These are phyloP conservation scores for Parasteatoda tepidariorum DNA, from an alignment of 1,140 invertebrate genomes.

Conservation along the genomic window DNA sequence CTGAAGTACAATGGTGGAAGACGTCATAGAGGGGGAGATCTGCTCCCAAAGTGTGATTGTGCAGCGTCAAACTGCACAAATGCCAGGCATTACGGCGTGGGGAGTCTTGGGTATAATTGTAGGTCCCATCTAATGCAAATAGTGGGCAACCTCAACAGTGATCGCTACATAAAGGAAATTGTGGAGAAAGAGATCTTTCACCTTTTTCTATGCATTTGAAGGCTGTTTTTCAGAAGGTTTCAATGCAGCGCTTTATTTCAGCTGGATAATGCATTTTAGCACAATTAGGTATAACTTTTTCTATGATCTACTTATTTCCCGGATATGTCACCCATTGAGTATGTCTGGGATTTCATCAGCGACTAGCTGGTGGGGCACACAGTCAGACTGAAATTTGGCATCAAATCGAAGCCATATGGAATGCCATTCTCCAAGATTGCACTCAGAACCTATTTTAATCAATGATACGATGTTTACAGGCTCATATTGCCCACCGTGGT, in stretches of 20 bases:
- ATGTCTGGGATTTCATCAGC: too few species aligned
- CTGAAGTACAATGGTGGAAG: neutral
- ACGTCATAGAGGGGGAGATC: neutral
- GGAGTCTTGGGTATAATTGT: neutral
- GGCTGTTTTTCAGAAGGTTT: too few species aligned
- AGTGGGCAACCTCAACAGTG: neutral
- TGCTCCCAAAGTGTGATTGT: neutral
- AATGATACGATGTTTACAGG: too few species aligned
- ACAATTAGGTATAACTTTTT: too few species aligned
- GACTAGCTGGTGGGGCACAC: too few species aligned
- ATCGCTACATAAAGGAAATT: neutral
- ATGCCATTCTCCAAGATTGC: too few species aligned
- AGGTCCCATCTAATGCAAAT: neutral
- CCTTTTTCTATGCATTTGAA: neutral
- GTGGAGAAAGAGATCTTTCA: neutral
- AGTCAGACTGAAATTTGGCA: too few species aligned
- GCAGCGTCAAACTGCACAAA: neutral
- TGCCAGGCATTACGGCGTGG: neutral
- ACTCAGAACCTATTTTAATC: too few species aligned
- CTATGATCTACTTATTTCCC: too few species aligned
- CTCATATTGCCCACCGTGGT: too few species aligned
- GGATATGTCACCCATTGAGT: too few species aligned
- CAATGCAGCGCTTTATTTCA: neutral
- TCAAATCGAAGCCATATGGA: too few species aligned
- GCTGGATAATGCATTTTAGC: neutral